Percentiles rank a stretch among this genome's conserved stretches.
phyloP scores from a whole-genome alignment of 2,113 vertebrate genomes.

The Onychostoma macrolepis region DNA sequence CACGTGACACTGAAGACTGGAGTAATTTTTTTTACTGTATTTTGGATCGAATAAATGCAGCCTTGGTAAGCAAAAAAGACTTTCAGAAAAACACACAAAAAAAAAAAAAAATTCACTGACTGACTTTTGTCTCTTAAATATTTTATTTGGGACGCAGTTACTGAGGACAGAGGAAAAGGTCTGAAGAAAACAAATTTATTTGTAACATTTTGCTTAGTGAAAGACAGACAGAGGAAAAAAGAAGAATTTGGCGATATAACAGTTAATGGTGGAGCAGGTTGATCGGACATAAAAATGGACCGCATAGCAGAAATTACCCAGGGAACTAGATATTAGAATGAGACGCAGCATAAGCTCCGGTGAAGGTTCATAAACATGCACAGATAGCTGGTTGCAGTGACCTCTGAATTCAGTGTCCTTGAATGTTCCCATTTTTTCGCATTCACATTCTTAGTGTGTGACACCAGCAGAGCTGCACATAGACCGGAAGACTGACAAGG shows the following conservation, averaged over 20 bases:
- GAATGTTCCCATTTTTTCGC: not conserved
- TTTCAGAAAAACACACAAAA: too few relatives aligned
- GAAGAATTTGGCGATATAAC: not conserved
- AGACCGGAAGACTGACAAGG: not conserved
- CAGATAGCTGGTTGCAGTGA: not conserved
- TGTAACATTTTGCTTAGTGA: not conserved
- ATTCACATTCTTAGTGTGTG: not conserved
- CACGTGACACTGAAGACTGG: not conserved
- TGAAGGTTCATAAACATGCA: constrained; percentile 1
- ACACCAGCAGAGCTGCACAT: not conserved
- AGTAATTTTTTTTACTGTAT: not conserved
- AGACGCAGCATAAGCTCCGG: not conserved
- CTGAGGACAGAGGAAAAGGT: not conserved
- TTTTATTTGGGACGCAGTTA: not conserved
- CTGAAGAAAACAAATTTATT: not conserved
- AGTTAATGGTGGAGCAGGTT: not conserved
- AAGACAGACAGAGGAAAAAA: not conserved
- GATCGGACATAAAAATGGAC: not conserved
- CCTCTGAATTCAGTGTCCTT: not conserved
- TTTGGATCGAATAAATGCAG: not conserved
- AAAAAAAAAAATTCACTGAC: not conserved
- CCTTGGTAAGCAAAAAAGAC: not conserved
- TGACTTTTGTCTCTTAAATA: too few relatives aligned
- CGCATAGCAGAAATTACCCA: not conserved
- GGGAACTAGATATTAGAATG: not conserved